Percentiles rank a stretch among this genome's conserved stretches.
Conservation (phyloP, 2,888 invertebrate species). For the Tipula lateralis region DNA sequence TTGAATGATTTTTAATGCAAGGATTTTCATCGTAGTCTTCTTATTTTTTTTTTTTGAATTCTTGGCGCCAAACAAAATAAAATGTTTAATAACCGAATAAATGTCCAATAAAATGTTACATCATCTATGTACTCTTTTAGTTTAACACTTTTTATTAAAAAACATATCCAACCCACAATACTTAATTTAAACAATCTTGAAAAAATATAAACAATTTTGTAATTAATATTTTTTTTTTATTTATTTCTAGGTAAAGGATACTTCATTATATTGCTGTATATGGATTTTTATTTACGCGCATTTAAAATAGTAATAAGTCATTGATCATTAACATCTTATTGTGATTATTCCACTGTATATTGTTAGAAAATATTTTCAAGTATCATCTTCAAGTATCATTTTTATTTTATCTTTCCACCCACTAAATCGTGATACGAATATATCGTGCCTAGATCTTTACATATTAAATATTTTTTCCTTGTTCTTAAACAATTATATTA, state of each 20-base stretch:
- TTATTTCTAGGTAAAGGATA: conserved; percentile 8
- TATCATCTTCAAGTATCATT: not conserved
- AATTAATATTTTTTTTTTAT: not conserved
- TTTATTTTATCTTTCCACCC: not conserved
- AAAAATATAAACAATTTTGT: not conserved
- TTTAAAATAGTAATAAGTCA: not conserved
- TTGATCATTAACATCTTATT: not conserved
- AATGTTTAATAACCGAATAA: not conserved
- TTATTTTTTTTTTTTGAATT: too few relatives aligned
- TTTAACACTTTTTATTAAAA: not conserved
- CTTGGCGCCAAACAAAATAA: not conserved
- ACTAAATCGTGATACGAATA: not conserved
- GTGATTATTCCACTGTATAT: not conserved
- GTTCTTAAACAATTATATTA: too few relatives aligned
- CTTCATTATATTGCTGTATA: not conserved
- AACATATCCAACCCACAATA: not conserved
- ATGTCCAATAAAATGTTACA: not conserved
- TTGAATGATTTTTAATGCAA: too few relatives aligned
- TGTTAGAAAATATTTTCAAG: not conserved
- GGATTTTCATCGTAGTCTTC: too few relatives aligned
- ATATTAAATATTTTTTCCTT: not conserved
- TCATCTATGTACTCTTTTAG: not conserved
- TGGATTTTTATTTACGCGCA: not conserved
- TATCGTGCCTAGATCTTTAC: not conserved
- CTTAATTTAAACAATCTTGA: not conserved